phyloP scores from a whole-genome alignment of 1,140 invertebrate species.

The Pogonus chalceus region DNA sequence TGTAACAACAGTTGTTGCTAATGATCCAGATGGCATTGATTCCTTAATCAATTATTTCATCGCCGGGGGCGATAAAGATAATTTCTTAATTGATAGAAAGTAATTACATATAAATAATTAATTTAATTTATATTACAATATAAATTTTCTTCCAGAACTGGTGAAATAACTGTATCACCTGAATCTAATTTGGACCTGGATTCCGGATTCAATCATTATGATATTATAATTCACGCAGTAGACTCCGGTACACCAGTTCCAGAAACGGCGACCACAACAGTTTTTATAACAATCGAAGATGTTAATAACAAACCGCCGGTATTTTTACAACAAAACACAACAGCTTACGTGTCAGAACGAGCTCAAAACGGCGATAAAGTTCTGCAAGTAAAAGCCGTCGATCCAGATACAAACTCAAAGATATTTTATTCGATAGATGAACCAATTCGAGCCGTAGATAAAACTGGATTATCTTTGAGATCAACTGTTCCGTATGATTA shows the following conservation, averaged over 20 bases:
- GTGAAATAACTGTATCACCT: slow-evolving; percentile 60
- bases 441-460: slow-evolving; percentile 59
- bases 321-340: slow-evolving; percentile 55
- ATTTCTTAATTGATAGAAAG: slow-evolving; percentile 66
- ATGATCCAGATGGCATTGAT: slow-evolving; percentile 67
- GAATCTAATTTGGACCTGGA: slow-evolving; percentile 66
- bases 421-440: slow-evolving; percentile 59
- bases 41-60: slow-evolving; percentile 61
- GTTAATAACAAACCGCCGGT: slow-evolving; percentile 75
- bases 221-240: slow-evolving; percentile 60
- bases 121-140: slow-evolving; percentile 7
- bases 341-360: slow-evolving; percentile 61
- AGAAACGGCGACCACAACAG: slow-evolving; percentile 63
- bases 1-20: slow-evolving; percentile 58
- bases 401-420: slow-evolving; percentile 58
- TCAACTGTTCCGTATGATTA: slow-evolving; percentile 51
- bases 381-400: slow-evolving; percentile 51
- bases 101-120: slow-evolving; percentile 29
- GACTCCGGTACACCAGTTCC: slow-evolving; percentile 62
- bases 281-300: slow-evolving; percentile 62
- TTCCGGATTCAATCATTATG: slow-evolving; percentile 51
- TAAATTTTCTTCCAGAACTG: slow-evolving; percentile 41
- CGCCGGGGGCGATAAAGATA: slow-evolving; percentile 62
- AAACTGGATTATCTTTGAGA: slow-evolving; percentile 56
- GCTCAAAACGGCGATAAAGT: slow-evolving; percentile 54